Evolutionary conservation across 1,140 invertebrate species (phyloP).

Genomic region (Hyphantria cunea): DNA sequence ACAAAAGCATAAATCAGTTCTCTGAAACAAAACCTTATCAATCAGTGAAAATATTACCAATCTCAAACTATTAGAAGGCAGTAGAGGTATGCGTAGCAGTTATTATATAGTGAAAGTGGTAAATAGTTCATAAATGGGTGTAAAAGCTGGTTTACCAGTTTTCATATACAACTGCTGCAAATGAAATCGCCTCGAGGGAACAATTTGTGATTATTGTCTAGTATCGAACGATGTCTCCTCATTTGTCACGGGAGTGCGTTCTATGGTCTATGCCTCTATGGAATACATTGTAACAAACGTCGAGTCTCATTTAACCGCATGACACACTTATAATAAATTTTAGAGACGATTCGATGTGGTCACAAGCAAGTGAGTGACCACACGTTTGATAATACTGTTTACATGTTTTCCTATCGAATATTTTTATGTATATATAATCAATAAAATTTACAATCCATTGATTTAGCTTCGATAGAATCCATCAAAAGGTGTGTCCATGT

Average conservation of each 20-base stretch:
- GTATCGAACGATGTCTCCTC: slow-evolving; percentile 43
- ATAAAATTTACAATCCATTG: too few species aligned
- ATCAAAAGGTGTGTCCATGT: too few species aligned
- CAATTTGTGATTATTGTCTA: slow-evolving; percentile 64
- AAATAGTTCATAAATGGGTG: slow-evolving; percentile 39
- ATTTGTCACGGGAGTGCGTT: slow-evolving; percentile 19
- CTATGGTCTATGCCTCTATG: background rate
- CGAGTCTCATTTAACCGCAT: background rate
- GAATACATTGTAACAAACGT: background rate
- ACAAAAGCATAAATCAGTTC: too few species aligned
- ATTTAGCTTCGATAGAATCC: too few species aligned
- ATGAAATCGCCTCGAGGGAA: slow-evolving; percentile 39
- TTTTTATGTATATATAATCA: too few species aligned
- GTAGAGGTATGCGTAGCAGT: too few species aligned
- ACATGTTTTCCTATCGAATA: too few species aligned
- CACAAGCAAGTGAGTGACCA: too few species aligned
- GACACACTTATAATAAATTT: background rate
- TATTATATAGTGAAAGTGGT: slow-evolving; percentile 34
- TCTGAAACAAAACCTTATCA: too few species aligned
- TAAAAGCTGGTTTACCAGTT: slow-evolving; percentile 46
- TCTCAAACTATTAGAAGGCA: too few species aligned
- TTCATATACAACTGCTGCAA: slow-evolving; percentile 29
- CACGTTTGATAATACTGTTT: too few species aligned
- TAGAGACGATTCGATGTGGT: too few species aligned
- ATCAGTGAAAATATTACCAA: background rate